Conservation (phyloP, 2,888 invertebrate species). For the Aphodius sticticus region DNA sequence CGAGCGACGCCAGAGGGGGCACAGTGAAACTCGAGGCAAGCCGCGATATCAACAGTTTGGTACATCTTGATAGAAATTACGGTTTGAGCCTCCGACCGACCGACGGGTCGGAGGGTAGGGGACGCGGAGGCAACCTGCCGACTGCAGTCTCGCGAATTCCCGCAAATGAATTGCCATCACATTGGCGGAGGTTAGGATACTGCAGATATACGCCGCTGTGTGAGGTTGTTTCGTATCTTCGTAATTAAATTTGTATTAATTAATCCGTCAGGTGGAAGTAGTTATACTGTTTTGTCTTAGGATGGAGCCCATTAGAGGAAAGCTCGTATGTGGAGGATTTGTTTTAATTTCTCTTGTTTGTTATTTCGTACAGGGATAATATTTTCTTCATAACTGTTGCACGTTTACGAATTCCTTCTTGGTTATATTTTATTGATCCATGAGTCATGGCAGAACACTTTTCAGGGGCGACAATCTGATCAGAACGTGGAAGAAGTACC, state of each 20-base stretch:
- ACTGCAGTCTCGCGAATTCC: background rate
- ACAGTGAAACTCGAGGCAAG: conserved; percentile 6
- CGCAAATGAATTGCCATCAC: background rate
- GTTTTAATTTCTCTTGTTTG: background rate
- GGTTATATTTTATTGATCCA: background rate
- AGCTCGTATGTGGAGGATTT: background rate
- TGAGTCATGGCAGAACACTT: background rate
- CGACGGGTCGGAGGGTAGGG: conserved; percentile 15
- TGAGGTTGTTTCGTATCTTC: conserved; percentile 12
- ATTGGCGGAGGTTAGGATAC: background rate
- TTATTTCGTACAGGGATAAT: background rate
- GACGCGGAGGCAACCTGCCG: background rate
- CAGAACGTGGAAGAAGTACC: no score
- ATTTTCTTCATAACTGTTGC: background rate
- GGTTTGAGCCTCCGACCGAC: conserved; percentile 17
- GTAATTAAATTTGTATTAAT: conserved; percentile 32
- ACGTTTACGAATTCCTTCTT: no score
- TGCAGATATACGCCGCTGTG: background rate
- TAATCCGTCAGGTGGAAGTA: conserved; percentile 12
- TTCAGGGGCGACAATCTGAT: no score
- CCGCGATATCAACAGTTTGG: conserved; percentile 34
- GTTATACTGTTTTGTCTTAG: background rate
- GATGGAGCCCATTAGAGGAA: background rate
- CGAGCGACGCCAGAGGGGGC: conserved; percentile 13
- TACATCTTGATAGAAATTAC: conserved; percentile 16